Percentiles rank a stretch among this genome's conserved stretches.
Conservation (phyloP, 2,888 invertebrate species). For the Adelognathus sp. region DNA sequence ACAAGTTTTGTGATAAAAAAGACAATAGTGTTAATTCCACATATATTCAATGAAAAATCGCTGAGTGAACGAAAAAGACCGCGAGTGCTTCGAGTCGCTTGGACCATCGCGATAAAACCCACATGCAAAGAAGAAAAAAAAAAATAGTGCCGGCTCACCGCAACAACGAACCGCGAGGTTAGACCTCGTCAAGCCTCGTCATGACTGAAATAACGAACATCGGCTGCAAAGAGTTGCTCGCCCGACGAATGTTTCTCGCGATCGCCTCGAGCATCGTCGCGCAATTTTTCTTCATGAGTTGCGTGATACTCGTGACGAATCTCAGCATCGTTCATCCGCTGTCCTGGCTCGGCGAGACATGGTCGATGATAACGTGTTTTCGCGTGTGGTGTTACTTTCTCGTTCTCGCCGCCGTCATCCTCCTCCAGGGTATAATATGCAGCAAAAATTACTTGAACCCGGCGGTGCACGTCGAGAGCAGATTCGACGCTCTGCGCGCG, state of each 20-base stretch:
- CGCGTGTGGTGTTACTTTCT: slow-evolving; percentile 87
- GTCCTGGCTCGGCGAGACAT: slow-evolving; percentile 85
- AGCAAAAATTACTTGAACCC: slow-evolving; percentile 87
- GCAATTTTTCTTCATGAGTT: slow-evolving; percentile 75
- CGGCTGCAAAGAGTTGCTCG: slow-evolving; percentile 83
- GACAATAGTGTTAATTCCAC: too few species aligned
- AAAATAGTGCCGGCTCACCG: too few species aligned
- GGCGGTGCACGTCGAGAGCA: slow-evolving; percentile 85
- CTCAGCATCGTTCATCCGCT: slow-evolving; percentile 85
- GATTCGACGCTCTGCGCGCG: slow-evolving; percentile 86
- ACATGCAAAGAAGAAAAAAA: too few species aligned
- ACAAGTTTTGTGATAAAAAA: too few species aligned
- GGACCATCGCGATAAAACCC: too few species aligned
- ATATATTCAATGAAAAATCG: too few species aligned
- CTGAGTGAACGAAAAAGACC: too few species aligned
- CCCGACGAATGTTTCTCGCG: slow-evolving; percentile 84
- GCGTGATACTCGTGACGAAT: slow-evolving; percentile 82
- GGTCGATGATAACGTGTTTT: slow-evolving; percentile 84
- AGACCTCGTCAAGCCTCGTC: slow-evolving; percentile 16
- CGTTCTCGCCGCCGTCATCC: slow-evolving; percentile 85
- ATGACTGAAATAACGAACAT: slow-evolving; percentile 59
- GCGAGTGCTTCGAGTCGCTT: too few species aligned
- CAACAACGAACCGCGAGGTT: background rate
- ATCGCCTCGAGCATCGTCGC: slow-evolving; percentile 83
- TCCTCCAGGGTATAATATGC: slow-evolving; percentile 88